Conservation (phyloP, 1,140 invertebrate genomes). For the Gyrodactylus bullatarudis region DNA sequence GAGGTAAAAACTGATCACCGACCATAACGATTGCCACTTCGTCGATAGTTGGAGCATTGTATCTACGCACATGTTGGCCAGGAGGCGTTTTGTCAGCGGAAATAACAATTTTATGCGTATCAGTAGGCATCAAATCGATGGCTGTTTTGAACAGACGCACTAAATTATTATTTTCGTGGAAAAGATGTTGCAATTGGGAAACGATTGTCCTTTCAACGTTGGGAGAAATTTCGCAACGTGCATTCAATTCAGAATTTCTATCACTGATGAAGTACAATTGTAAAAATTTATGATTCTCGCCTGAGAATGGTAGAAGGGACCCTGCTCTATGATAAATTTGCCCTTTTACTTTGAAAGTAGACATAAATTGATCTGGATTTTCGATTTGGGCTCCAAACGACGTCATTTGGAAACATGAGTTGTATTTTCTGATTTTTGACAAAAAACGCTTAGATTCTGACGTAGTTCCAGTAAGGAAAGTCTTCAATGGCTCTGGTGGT, state of each 20-base stretch:
- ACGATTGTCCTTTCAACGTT: conserved; percentile 7
- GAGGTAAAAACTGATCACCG: conserved; percentile 12
- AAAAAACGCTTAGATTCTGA: no score
- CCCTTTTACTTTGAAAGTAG: conserved; percentile 22
- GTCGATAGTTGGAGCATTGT: conserved; percentile 16
- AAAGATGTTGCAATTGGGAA: conserved; percentile 13
- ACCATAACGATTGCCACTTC: conserved; percentile 15
- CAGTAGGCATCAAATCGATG: conserved; percentile 13
- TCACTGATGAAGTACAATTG: conserved; percentile 16
- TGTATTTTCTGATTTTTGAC: conserved; percentile 17
- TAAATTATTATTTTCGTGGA: conserved; percentile 15
- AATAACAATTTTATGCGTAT: conserved; percentile 14
- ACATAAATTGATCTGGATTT: no score
- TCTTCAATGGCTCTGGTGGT: no score
- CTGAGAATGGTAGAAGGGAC: conserved; percentile 13
- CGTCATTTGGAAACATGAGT: conserved; percentile 19
- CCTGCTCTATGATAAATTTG: conserved; percentile 21
- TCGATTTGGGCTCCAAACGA: conserved; percentile 15
- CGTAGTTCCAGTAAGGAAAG: no score
- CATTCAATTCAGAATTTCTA: conserved; percentile 8
- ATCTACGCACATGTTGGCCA: conserved; percentile 16
- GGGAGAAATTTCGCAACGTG: conserved; percentile 1
- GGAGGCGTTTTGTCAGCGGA: conserved; percentile 14
- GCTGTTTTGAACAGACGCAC: conserved; percentile 16
- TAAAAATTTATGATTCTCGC: conserved; percentile 15